Evolutionary conservation across 2,113 vertebrate genomes (phyloP).

Genomic region (Poecilia latipinna): DNA sequence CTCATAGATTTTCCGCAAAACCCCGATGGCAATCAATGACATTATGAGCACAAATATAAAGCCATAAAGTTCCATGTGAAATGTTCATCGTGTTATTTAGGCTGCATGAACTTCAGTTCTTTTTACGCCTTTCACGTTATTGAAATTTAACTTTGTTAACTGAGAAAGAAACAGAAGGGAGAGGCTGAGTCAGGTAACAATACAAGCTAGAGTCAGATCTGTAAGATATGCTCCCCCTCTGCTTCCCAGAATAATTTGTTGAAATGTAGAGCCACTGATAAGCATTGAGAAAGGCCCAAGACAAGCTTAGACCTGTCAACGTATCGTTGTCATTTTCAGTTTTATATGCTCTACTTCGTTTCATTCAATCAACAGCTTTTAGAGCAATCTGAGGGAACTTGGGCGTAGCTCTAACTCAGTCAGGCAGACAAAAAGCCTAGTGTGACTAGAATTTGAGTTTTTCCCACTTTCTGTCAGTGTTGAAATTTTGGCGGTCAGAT

Average conservation of each 20-base stretch:
- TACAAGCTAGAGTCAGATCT: constrained; percentile 74
- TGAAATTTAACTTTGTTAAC: constrained; percentile 65
- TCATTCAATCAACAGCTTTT: constrained; percentile 33
- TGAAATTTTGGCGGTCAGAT: constrained; percentile 26
- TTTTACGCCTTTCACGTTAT: constrained; percentile 60
- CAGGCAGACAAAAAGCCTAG: constrained; percentile 26
- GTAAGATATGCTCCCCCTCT: constrained; percentile 22
- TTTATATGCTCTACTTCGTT: neutral
- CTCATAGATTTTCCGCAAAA: constrained; percentile 31
- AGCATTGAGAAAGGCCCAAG: constrained; percentile 34
- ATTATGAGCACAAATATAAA: constrained; percentile 43
- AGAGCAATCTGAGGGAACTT: neutral
- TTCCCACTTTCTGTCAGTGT: constrained; percentile 6
- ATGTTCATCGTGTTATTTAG: constrained; percentile 22
- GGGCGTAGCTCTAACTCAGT: constrained; percentile 32
- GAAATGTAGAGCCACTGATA: constrained; percentile 52
- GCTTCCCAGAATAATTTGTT: constrained; percentile 46
- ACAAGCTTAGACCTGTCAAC: constrained; percentile 37
- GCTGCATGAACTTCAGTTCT: constrained; percentile 46
- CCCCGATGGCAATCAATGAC: constrained; percentile 63
- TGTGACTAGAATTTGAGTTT: constrained; percentile 52
- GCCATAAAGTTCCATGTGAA: constrained; percentile 46
- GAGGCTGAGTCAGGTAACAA: constrained; percentile 64
- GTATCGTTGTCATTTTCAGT: constrained; percentile 6
- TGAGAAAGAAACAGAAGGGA: constrained; percentile 22